These are phyloP conservation scores for Cherax destructor DNA, from an alignment of 1,140 invertebrate species.

Conservation along the genomic window DNA sequence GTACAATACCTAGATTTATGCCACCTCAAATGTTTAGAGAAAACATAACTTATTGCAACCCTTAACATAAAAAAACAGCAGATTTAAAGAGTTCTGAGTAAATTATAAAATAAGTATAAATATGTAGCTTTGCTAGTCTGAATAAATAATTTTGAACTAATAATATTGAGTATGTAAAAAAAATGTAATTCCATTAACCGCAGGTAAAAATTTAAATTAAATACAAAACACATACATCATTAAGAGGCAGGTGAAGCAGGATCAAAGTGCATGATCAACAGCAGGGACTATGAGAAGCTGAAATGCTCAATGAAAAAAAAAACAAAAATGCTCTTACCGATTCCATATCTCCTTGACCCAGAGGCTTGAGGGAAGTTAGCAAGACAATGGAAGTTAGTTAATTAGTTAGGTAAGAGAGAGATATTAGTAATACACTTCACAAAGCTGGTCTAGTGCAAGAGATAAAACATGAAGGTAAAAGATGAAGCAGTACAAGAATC, in stretches of 20 bases:
- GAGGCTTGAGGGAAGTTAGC: constrained; percentile 61
- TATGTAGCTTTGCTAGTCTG: too few species aligned
- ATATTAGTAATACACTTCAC: background rate
- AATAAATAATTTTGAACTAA: too few species aligned
- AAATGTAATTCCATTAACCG: too few species aligned
- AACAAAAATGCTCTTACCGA: constrained; percentile 58
- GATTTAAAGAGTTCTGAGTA: too few species aligned
- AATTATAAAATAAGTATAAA: too few species aligned
- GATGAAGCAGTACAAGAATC: background rate
- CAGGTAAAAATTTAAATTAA: too few species aligned
- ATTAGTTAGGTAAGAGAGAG: constrained; percentile 17
- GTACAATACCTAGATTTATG: too few species aligned
- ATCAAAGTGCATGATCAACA: background rate
- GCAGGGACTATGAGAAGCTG: background rate
- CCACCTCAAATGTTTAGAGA: too few species aligned
- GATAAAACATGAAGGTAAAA: background rate
- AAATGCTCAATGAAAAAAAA: background rate
- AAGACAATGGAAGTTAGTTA: constrained; percentile 23
- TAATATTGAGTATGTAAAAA: too few species aligned
- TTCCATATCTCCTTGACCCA: constrained; percentile 69
- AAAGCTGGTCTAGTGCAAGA: background rate
- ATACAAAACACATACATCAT: background rate
- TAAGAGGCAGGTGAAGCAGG: background rate
- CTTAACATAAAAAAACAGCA: too few species aligned
- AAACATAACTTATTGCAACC: too few species aligned